These are phyloP conservation scores for Pseudolaguvia tuberculata DNA, from an alignment of 2,113 vertebrate species.

Conservation along the genomic window DNA sequence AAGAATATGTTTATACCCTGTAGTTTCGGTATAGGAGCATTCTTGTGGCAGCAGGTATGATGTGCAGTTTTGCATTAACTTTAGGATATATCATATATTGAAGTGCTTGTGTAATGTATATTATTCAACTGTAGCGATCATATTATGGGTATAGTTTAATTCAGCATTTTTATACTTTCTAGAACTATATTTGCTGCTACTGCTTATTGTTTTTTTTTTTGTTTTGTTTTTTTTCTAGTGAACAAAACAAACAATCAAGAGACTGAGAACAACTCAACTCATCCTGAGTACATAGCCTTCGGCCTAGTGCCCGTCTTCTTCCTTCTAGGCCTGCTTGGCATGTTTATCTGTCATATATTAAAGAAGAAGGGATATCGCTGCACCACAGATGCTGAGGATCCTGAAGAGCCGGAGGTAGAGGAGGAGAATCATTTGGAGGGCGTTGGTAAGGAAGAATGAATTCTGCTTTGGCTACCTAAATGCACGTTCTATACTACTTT, in stretches of 20 bases:
- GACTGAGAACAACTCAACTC: background rate
- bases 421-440: conserved; percentile 69
- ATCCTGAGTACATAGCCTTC: conserved; percentile 75
- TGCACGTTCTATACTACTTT: too few relatives aligned
- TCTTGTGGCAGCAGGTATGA: background rate
- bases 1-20: too few relatives aligned
- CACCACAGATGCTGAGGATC: conserved; percentile 80
- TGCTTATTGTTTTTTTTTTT: background rate
- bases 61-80: background rate
- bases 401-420: conserved; percentile 62
- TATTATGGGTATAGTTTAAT: too few relatives aligned
- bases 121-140: background rate
- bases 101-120: background rate
- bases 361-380: conserved; percentile 94
- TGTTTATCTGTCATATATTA: conserved; percentile 88
- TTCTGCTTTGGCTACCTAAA: background rate
- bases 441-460: conserved; percentile 68
- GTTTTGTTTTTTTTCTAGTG: background rate
- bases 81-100: background rate
- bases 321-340: conserved; percentile 84
- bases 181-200: background rate
- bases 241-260: background rate
- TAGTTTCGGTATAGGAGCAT: too few relatives aligned
- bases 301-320: conserved; percentile 84
- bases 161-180: background rate